Conservation (phyloP, 2,797 vertebrate genomes). For the Anguilla marmorata region DNA sequence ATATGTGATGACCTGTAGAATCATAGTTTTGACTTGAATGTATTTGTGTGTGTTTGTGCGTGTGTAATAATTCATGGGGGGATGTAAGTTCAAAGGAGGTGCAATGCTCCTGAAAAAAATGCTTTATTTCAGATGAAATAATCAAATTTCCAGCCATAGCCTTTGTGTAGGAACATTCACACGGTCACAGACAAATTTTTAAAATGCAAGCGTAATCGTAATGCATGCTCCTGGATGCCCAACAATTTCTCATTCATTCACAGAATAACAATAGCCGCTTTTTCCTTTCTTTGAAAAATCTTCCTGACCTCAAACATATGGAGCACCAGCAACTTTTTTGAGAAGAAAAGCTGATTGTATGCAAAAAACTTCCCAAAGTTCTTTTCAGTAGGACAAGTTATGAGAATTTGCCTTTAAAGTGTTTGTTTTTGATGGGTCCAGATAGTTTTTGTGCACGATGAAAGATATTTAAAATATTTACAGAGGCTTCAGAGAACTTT, state of each 20-base stretch:
- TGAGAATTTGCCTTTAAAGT: neutral
- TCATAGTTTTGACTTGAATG: no score
- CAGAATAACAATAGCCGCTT: neutral
- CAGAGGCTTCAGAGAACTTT: no score
- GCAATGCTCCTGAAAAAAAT: no score
- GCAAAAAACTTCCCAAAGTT: conserved; percentile 8
- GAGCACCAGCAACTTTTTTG: neutral
- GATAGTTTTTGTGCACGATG: no score
- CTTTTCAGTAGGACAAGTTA: neutral
- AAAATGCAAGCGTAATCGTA: neutral
- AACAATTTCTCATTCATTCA: neutral
- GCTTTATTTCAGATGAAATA: neutral
- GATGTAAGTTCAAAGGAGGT: no score
- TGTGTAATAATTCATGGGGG: no score
- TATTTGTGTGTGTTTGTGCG: no score
- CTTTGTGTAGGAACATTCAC: neutral
- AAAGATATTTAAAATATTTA: no score
- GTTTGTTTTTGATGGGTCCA: neutral
- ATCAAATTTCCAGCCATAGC: neutral
- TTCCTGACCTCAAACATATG: neutral
- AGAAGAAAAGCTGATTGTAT: neutral
- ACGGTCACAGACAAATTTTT: neutral
- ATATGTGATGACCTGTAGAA: no score
- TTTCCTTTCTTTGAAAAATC: neutral
- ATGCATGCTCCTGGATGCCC: neutral